phyloP scores from a whole-genome alignment of 1,140 invertebrate species.

The Drosophila melanogaster region Release_6_plus_ISO1_MT NT_033779.5:12061001-12061500 shows the following conservation, averaged over 20 bases:
- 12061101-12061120: conserved; percentile 71
- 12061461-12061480: conserved; percentile 90
- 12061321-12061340: conserved; percentile 50
- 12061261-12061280: conserved; percentile 6
- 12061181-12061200: conserved; percentile 68
- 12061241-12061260: conserved; percentile 50
- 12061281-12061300: conserved; percentile 62
- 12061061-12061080: conserved; percentile 54
- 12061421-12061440: conserved; percentile 88
- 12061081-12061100: conserved; percentile 76
- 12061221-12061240: conserved; percentile 67
- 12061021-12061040: conserved; percentile 54
- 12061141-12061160: conserved; percentile 42
- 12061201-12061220: conserved; percentile 80
- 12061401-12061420: conserved; percentile 67
- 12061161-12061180: conserved; percentile 32
- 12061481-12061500: conserved; percentile 85
- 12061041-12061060: conserved; percentile 48
- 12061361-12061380: conserved; percentile 32
- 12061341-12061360: conserved; percentile 4
- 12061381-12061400: conserved; percentile 63
- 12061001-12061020: conserved; percentile 71
- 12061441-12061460: conserved; percentile 89
- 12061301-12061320: conserved; percentile 75
- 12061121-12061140: conserved; percentile 55